Conservation (phyloP, 2,113 vertebrate genomes). For the Salminus brasiliensis region DNA sequence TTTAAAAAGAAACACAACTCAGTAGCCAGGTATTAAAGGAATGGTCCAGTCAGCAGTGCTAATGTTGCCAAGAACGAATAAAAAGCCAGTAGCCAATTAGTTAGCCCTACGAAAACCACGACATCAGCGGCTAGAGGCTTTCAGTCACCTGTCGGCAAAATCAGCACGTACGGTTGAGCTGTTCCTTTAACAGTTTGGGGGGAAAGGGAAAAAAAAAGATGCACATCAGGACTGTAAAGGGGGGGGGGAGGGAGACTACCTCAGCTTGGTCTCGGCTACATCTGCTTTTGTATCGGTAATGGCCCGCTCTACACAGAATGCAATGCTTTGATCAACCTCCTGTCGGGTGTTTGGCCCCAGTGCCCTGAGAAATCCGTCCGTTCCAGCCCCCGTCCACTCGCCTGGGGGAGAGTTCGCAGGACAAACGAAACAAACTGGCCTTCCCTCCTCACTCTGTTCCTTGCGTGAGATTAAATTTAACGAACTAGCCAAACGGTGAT, state of each 20-base stretch:
- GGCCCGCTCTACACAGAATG: conserved; percentile 54
- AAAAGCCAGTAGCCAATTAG: background rate
- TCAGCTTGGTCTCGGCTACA: conserved; percentile 62
- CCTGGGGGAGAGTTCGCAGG: conserved; percentile 39
- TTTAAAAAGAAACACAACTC: conserved; percentile 58
- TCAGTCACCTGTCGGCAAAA: background rate
- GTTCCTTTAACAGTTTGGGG: conserved; percentile 5
- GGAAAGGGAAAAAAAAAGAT: background rate
- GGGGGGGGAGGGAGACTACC: background rate
- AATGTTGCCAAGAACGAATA: background rate
- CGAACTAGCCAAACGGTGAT: conserved; percentile 7
- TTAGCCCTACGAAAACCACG: background rate
- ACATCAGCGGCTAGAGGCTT: background rate
- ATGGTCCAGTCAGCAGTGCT: background rate
- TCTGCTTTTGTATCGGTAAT: conserved; percentile 31
- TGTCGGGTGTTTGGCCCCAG: conserved; percentile 51
- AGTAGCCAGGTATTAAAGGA: conserved; percentile 61
- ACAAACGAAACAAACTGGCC: conserved; percentile 46
- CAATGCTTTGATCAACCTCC: conserved; percentile 36
- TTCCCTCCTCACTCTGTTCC: conserved; percentile 28
- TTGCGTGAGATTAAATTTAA: background rate
- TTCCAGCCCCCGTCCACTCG: conserved; percentile 51
- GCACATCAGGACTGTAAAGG: conserved; percentile 50
- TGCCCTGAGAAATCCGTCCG: conserved; percentile 71
- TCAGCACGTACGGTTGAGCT: background rate